Base-by-base conservation (phyloP, 2,113 vertebrate species). In the Charina bottae region DNA sequence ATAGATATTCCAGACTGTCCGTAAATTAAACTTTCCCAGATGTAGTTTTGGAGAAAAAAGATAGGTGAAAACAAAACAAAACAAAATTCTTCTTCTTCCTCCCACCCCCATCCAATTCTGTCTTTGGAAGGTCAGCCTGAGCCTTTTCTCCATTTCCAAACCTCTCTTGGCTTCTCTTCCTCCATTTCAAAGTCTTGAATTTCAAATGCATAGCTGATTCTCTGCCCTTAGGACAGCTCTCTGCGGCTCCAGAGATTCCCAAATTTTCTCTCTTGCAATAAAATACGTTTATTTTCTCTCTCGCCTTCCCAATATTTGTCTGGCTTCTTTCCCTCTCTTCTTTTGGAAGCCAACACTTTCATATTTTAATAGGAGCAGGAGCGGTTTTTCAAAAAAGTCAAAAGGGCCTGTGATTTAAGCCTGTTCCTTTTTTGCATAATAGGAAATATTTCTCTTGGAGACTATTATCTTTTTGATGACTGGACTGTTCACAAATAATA, bases 161-260 rank as follows among this genome's bases (percentile, higher is more conserved):
- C 46, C 90, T 28, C 59, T 17, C 1, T 1, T 6, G 23, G 54
- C 19, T 23, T 56, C 84, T 26, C 46, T 42, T 24, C 19, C 86
- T 72, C 49, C n/a, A 59, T 84, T 90, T 84, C 72, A 90, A 83
- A 90, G 55, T 19, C 89, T 90, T 19, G 1, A 13, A 46, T 90
- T 90, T 90, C 78, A 84, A 49, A 19, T 0, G 23, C 54, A 5
- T 8, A 15, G 6, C 2, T 49, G 55, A 33, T 46, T 11, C 15
- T n/a, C 33, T 58, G 72, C 68, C 68, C 33, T 49, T 42, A 17
- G 7, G 37, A 78, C 55, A 19, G 8, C 37, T 8, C 15, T 54
- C 88, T 4, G 5, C 89, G 33, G 23, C 58, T 60, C 49, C 12
- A 15, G 26, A 26, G 21, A 78, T 78, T 56, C 19, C 28, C 15